Evolutionary conservation across 1,140 invertebrate species (phyloP), one percentile per base, ranked within the genome.

Genomic region (Eubasilissa regina): DNA sequence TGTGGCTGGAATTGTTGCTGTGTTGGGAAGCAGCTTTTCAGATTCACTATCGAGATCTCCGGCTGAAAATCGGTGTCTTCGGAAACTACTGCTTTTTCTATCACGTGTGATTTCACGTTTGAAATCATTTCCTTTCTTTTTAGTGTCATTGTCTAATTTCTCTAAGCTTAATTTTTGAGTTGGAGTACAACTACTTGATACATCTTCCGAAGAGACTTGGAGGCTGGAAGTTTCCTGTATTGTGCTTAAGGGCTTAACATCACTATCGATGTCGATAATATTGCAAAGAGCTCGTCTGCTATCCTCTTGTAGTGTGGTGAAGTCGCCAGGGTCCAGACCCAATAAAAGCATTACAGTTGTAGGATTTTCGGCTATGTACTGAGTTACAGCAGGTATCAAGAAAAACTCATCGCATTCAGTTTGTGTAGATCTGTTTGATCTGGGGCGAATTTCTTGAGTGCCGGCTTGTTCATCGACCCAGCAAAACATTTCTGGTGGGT

Each of bases 401-500:
- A 87, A 87, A 73, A 83, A 25, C 6, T 80, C 81, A 43, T 83
- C 81, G 13, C 43, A 64, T 9, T 90, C 89, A 3, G 89, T 90
- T 83, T 90, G 89, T 19, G 88, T 90, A 73, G 86, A 84, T 47
- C 86, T 83, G 72, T 87, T 85, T 47, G 86, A 77, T 83, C 88
- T 88, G 25, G 56, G 12, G 4, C 76, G 78, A n/a, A 15, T 56
- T 35, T 78, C 70, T 44, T 80, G 77, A n/a, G 47, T 45, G 6
- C 56, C 79, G 15, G 73, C n/a, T 15, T 75, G 72, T 80, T 88
- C 87, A 84, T 88, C 86, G 83, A 93, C 92, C 93, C 93, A 94
- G 84, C 91, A 93, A 82, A 94, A 94, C 15, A 95, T 94, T 82
- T 95, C 94, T 0, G 94, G 94, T 0, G 94, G 94, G 89, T 95